phyloP scores from a whole-genome alignment of 2,888 invertebrate genomes.

The Drosophila meridionalis region DNA sequence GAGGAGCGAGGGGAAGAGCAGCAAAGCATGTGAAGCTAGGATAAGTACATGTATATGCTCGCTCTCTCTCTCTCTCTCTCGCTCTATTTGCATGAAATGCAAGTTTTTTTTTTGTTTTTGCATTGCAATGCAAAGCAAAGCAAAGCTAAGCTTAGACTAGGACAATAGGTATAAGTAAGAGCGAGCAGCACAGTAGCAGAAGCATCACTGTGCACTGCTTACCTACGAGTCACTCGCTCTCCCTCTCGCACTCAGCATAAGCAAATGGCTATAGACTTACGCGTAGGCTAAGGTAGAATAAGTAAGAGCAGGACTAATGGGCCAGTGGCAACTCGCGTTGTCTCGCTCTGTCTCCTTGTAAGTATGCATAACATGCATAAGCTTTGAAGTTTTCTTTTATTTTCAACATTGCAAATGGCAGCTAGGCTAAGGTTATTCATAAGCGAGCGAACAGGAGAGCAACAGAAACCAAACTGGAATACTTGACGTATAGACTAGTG shows the following conservation, averaged over 20 bases:
- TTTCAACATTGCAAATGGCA: neutral
- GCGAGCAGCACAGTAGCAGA: constrained; percentile 1
- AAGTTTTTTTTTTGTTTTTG: neutral
- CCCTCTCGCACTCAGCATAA: neutral
- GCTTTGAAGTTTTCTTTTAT: neutral
- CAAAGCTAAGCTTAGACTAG: neutral
- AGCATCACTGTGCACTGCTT: neutral
- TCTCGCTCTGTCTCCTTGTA: neutral
- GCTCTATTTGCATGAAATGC: neutral
- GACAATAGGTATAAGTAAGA: neutral
- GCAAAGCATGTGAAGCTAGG: neutral
- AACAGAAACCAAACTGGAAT: neutral
- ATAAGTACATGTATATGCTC: neutral
- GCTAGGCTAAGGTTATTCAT: neutral
- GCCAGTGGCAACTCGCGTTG: neutral
- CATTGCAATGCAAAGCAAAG: neutral
- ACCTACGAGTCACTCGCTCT: neutral
- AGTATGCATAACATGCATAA: neutral
- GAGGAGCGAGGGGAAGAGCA: neutral
- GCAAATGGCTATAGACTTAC: neutral
- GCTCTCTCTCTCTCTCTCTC: neutral
- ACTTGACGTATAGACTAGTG: constrained; percentile 5
- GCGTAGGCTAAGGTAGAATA: neutral
- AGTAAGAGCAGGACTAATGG: neutral
- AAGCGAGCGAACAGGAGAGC: neutral